Base-by-base conservation (phyloP, 2,888 invertebrate genomes). In the Torymus aiolomorphi region DNA sequence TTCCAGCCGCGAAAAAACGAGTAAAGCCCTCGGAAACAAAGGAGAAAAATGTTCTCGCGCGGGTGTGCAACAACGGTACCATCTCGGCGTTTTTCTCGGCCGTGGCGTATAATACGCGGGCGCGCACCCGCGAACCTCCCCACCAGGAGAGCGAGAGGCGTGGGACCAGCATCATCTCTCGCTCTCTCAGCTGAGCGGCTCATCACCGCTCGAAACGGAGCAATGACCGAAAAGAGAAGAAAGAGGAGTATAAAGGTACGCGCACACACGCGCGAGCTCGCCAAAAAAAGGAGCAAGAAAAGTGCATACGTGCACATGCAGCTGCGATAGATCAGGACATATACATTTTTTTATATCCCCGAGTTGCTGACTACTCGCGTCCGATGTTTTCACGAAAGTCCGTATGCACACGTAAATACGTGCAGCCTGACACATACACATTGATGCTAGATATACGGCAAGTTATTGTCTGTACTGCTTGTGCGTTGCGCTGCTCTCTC, bases 151-250 rank as follows among this genome's bases (percentile, higher is more conserved):
- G 16, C 57, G 61, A 54, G 18, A 54, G 18, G 24, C 11, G 63
- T n/a, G 63, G 31, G 31, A 61, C 52, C 54, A 69, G 69, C 20
- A 42, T 70, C 31, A 31, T 31, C 31, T 31, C 31, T 31, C 31
- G 31, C 31, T 31, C 31, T 31, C 75, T 75, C 79, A 79, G 75
- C 79, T 79, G 75, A 75, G 70, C 74, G 74, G 14, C 10, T 11
- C 10, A n/a, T 11, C 10, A n/a, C n/a, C 24, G 56, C 70, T 74
- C 74, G 63, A 75, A 71, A 65, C 71, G 57, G 75, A 75, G 79
- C 79, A 74, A 79, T 66, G 79, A 79, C 75, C 79, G 75, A 69
- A 69, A 78, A 42, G 61, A 72, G 71, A 71, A 61, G 20, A 54
- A 42, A 49, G 24, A n/a, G 13, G 52, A 31, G 31, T 31, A 31